Conservation (phyloP, 1,140 invertebrate species). For the Phymorhynchus buccinoides region DNA sequence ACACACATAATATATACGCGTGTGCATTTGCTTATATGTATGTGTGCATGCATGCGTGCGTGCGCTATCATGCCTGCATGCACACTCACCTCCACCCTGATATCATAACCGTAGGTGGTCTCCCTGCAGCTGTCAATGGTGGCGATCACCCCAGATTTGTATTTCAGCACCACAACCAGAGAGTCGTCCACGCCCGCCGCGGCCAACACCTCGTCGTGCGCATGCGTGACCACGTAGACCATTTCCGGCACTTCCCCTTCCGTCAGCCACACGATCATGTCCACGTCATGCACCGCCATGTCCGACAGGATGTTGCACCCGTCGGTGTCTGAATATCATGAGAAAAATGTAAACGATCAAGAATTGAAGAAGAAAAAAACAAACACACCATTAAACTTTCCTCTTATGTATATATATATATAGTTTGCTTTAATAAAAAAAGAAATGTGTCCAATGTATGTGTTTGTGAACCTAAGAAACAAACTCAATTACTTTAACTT, state of each 20-base stretch:
- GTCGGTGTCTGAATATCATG: slow-evolving; percentile 52
- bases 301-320: slow-evolving; percentile 59
- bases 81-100: slow-evolving; percentile 54
- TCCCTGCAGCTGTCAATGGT: slow-evolving; percentile 52
- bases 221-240: slow-evolving; percentile 54
- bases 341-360: no score
- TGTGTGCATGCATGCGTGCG: not conserved
- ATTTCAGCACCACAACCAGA: slow-evolving; percentile 53
- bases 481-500: no score
- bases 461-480: no score
- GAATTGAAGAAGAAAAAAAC: no score
- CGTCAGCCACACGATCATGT: slow-evolving; percentile 58
- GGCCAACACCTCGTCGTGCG: slow-evolving; percentile 51
- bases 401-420: no score
- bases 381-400: no score
- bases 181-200: slow-evolving; percentile 50
- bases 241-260: slow-evolving; percentile 50
- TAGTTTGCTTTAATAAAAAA: no score
- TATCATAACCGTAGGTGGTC: slow-evolving; percentile 59
- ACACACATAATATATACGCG: no score
- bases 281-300: slow-evolving; percentile 55
- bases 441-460: no score
- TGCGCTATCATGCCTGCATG: not conserved
- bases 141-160: slow-evolving; percentile 51
- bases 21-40: not conserved